Evolutionary conservation across 2,888 invertebrate species (phyloP).

Genomic region (Auanema freiburgensis): DNA sequence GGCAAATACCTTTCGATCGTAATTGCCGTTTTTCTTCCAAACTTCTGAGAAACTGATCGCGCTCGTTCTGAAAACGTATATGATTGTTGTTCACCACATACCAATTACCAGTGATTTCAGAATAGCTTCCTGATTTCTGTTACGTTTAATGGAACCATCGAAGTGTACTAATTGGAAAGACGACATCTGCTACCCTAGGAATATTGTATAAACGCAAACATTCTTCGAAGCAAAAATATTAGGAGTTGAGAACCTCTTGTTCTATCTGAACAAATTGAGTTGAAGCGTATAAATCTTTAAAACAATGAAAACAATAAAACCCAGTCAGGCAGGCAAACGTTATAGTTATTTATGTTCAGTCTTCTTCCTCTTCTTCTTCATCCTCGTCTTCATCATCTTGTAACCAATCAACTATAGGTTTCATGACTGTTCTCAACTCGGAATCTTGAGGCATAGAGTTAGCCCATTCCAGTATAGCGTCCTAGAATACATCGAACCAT

Average conservation of each 20-base stretch:
- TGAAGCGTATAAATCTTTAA: not conserved
- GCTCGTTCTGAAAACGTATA: slow-evolving; percentile 28
- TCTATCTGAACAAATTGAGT: not conserved
- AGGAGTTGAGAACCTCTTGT: not conserved
- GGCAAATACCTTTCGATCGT: slow-evolving; percentile 11
- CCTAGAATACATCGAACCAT: slow-evolving; percentile 4
- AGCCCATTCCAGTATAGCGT: slow-evolving; percentile 47
- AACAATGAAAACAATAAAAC: slow-evolving; percentile 9
- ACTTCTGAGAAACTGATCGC: slow-evolving; percentile 27
- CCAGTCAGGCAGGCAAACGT: not conserved
- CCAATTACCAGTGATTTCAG: slow-evolving; percentile 28
- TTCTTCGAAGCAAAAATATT: no score
- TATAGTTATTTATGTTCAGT: slow-evolving; percentile 16
- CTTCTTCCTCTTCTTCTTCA: slow-evolving; percentile 35
- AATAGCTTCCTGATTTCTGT: slow-evolving; percentile 43
- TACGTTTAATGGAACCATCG: slow-evolving; percentile 28
- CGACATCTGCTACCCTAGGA: slow-evolving; percentile 28
- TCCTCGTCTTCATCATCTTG: slow-evolving; percentile 34
- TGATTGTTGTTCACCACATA: not conserved
- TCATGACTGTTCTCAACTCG: slow-evolving; percentile 24
- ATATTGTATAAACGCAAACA: not conserved
- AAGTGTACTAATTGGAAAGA: slow-evolving; percentile 28
- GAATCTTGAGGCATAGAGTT: slow-evolving; percentile 10
- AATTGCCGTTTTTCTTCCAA: slow-evolving; percentile 14
- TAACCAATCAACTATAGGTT: slow-evolving; percentile 47